Conservation (phyloP, 2,113 vertebrate genomes). For the Blennius ocellaris region DNA sequence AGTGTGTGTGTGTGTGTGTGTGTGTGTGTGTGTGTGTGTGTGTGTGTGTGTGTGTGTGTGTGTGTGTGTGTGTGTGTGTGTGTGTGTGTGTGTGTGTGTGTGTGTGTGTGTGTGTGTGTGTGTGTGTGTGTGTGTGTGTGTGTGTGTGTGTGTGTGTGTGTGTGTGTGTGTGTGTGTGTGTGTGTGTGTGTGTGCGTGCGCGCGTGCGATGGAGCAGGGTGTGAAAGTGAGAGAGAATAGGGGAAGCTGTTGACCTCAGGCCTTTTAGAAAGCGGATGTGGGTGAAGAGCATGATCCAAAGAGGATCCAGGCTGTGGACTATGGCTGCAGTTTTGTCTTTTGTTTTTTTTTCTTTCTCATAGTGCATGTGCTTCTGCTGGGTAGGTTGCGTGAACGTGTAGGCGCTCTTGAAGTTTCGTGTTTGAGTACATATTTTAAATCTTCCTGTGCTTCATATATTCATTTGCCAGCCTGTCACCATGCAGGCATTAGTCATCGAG, state of each 20-base stretch:
- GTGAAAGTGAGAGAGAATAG: constrained; percentile 81
- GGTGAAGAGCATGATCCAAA: constrained; percentile 58
- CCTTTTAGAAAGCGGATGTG: constrained; percentile 80
- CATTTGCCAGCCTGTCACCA: constrained; percentile 53
- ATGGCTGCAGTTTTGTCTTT: constrained; percentile 23
- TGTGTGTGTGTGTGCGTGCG: constrained; percentile 1
- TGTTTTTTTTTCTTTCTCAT: neutral
- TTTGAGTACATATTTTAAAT: constrained; percentile 55
- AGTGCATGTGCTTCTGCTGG: constrained; percentile 2
- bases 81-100: neutral
- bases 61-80: neutral
- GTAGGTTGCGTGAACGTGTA: constrained; percentile 17
- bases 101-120: neutral
- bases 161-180: neutral
- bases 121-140: neutral
- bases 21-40: neutral
- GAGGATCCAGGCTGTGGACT: constrained; percentile 36
- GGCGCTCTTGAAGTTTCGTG: constrained; percentile 32
- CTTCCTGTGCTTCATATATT: constrained; percentile 46
- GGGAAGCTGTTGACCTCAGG: constrained; percentile 78
- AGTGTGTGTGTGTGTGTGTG: neutral
- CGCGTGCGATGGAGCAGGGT: constrained; percentile 41
- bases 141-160: neutral
- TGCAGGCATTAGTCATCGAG: constrained; percentile 77
- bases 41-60: neutral